These are phyloP conservation scores for Scaptomyza parva DNA, from an alignment of 2,888 invertebrate species.

Conservation along the genomic window DNA sequence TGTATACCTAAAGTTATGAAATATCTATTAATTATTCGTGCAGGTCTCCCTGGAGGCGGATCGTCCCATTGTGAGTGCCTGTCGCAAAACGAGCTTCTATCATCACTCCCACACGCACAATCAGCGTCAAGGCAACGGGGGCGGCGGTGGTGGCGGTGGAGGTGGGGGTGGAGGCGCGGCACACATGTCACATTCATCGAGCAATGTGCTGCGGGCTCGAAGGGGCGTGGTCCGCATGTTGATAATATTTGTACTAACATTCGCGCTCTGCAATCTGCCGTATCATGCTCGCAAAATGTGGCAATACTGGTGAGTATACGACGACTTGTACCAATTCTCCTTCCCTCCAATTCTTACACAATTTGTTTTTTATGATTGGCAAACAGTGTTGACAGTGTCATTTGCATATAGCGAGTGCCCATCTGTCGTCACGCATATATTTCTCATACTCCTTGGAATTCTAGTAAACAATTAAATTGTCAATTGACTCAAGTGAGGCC, in stretches of 20 bases:
- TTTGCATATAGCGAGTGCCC: slow-evolving; percentile 47
- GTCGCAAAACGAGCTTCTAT: slow-evolving; percentile 84
- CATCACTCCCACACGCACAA: slow-evolving; percentile 82
- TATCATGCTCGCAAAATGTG: slow-evolving; percentile 95
- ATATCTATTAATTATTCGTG: slow-evolving; percentile 39
- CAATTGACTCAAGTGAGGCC: slow-evolving; percentile 44
- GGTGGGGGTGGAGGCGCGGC: slow-evolving; percentile 79
- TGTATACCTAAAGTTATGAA: slow-evolving; percentile 13
- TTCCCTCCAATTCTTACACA: too few species aligned
- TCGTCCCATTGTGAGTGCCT: slow-evolving; percentile 83
- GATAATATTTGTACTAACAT: slow-evolving; percentile 94
- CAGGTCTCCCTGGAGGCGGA: slow-evolving; percentile 85
- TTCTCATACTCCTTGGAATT: slow-evolving; percentile 14
- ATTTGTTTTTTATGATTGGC: slow-evolving; percentile 23
- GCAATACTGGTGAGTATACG: slow-evolving; percentile 89
- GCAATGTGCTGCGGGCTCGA: slow-evolving; percentile 91
- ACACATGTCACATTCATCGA: slow-evolving; percentile 89
- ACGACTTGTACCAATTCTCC: neutral
- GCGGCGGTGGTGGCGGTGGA: slow-evolving; percentile 30
- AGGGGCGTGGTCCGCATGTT: slow-evolving; percentile 95
- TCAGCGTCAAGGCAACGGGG: slow-evolving; percentile 79
- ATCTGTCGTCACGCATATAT: slow-evolving; percentile 28
- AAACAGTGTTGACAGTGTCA: slow-evolving; percentile 42
- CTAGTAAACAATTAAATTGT: slow-evolving; percentile 57
- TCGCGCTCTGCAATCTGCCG: slow-evolving; percentile 95